phyloP scores from a whole-genome alignment of 1,140 invertebrate genomes.

The Calliphora vicina region DNA sequence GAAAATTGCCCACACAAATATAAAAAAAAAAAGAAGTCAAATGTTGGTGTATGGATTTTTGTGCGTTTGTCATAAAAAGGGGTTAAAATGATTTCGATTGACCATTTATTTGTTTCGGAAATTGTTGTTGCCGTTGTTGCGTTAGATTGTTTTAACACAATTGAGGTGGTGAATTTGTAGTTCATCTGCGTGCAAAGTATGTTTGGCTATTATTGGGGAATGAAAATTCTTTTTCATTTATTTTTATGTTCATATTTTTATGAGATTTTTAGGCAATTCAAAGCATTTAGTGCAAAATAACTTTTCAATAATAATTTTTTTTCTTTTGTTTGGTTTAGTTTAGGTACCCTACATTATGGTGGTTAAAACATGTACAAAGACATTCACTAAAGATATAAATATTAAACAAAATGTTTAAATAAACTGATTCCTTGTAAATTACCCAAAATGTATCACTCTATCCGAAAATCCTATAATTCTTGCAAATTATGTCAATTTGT shows the following conservation, averaged over 20 bases:
- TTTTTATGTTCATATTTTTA: conserved; percentile 20
- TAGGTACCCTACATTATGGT: too few species aligned
- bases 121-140: background rate
- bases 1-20: conserved; percentile 15
- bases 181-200: background rate
- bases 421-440: too few species aligned
- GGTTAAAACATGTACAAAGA: too few species aligned
- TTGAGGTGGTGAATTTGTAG: background rate
- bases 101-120: background rate
- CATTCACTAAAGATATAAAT: too few species aligned
- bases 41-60: background rate
- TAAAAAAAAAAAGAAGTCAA: too few species aligned
- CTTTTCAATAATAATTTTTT: conserved; percentile 7
- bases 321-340: background rate
- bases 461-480: too few species aligned
- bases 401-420: too few species aligned
- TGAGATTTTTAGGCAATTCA: conserved; percentile 15
- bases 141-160: background rate
- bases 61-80: background rate
- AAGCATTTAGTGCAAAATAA: conserved; percentile 23
- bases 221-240: background rate
- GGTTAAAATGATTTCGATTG: background rate
- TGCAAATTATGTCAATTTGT: too few species aligned
- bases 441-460: too few species aligned
- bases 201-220: background rate